Evolutionary conservation across 92 coral and sea anemone genomes (phyloP), one percentile per base, ranked within the genome.

Genomic region (Scolanthus callimorphus): DNA sequence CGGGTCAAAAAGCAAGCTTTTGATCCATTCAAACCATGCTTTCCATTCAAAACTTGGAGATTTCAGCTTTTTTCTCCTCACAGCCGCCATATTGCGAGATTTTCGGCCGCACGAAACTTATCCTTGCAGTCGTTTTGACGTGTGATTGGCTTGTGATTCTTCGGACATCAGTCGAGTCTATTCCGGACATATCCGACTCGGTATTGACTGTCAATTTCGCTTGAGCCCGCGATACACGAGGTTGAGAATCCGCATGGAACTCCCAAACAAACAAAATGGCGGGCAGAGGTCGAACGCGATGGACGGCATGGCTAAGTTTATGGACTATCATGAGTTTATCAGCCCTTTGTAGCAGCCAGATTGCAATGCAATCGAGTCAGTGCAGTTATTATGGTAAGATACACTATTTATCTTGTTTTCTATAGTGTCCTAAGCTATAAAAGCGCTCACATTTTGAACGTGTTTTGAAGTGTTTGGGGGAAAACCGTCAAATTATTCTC

Each of bases 51-150:
- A 73, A 29, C 64, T 47, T 39, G 53, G 17, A 10, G 49, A 60
- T 20, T 49, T 76, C 3, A 69, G 41, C 64, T 69, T 83, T 56
- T 74, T 85, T 54, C 73, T 90, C 65, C 39, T 73, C 27, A 41
- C 72, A 62, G 65, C 83, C 89, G 95, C 98, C 98, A 94, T 94
- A 17, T 83, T 84, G 49, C 24, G 30, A 34, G 41, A 6, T 34
- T 34, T 15, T 15, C 41, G n/a, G n/a, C n/a, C n/a, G n/a, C n/a
- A n/a, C n/a, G n/a, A n/a, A n/a, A n/a, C n/a, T n/a, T n/a, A n/a
- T n/a, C n/a, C n/a, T n/a, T n/a, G n/a, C n/a, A n/a, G n/a, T n/a
- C n/a, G n/a, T n/a, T n/a, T n/a, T n/a, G n/a, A n/a, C n/a, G n/a
- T n/a, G n/a, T n/a, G n/a, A n/a, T n/a, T n/a, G n/a, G n/a, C n/a